Evolutionary conservation across 37 sponge, comb jelly and placozoan genomes (phyloP).

Genomic region (Mnemiopsis leidyi): DNA sequence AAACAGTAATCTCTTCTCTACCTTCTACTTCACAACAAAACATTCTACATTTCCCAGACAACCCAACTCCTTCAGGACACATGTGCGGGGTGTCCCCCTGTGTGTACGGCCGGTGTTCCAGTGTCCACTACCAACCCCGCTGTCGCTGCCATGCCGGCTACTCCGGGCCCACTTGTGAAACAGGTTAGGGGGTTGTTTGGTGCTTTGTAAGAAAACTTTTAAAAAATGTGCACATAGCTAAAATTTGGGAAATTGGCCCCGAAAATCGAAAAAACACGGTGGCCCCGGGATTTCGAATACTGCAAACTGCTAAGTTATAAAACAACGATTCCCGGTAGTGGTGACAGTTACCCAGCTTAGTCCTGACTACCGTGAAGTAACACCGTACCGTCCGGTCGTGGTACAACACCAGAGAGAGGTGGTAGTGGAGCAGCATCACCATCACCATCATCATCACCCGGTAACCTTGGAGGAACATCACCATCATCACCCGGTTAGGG

Average conservation of each 20-base stretch:
- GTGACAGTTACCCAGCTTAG: background rate
- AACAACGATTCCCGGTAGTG: background rate
- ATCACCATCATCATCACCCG: conserved; percentile 5
- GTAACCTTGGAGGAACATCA: background rate
- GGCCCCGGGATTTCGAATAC: too few relatives aligned
- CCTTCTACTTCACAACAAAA: too few relatives aligned
- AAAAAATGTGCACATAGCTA: too few relatives aligned
- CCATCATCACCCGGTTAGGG: background rate
- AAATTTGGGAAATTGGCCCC: too few relatives aligned
- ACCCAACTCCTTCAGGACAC: background rate
- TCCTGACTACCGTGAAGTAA: background rate
- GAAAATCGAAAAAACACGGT: too few relatives aligned
- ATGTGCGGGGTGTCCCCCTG: conserved; percentile 10
- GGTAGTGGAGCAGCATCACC: background rate
- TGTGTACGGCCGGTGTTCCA: conserved; percentile 1
- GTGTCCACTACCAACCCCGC: background rate
- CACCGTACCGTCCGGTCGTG: background rate
- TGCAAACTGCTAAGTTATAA: too few relatives aligned
- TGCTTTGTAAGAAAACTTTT: too few relatives aligned
- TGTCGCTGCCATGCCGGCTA: background rate
- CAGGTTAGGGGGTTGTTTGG: too few relatives aligned
- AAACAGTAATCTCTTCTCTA: too few relatives aligned
- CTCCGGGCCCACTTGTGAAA: conserved; percentile 12
- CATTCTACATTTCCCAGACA: background rate
- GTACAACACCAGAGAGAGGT: background rate